Evolutionary conservation across 2,797 vertebrate species (phyloP).

Genomic region (Cynopterus sphinx): DNA sequence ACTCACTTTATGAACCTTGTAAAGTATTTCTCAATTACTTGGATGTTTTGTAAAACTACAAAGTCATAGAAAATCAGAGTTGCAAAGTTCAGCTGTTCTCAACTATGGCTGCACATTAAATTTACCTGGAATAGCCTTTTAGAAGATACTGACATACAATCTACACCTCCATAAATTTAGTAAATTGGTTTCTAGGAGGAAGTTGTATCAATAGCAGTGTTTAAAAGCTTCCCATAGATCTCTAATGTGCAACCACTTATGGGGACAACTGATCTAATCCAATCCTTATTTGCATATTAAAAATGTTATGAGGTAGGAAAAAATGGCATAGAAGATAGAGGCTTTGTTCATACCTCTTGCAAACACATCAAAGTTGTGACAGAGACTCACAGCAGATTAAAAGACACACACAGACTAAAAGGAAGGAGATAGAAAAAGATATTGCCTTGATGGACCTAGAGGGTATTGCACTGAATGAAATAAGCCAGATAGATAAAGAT

Average conservation of each 20-base stretch:
- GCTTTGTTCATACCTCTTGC: no score
- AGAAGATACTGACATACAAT: not conserved
- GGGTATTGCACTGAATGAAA: no score
- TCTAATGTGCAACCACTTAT: not conserved
- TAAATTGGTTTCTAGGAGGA: not conserved
- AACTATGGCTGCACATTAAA: not conserved
- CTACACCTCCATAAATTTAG: not conserved
- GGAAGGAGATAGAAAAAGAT: no score
- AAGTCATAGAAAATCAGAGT: not conserved
- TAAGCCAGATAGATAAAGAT: no score
- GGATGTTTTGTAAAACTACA: not conserved
- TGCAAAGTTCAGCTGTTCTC: not conserved
- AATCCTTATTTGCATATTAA: not conserved
- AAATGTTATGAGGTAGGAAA: not conserved
- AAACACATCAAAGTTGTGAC: no score
- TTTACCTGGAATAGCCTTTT: not conserved
- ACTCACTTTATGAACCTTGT: not conserved
- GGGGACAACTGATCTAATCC: not conserved
- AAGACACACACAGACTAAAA: no score
- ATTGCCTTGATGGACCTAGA: no score
- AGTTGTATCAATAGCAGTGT: not conserved
- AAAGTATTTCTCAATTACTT: not conserved
- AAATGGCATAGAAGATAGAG: no score
- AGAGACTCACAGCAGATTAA: no score
- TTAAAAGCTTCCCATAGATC: not conserved